Conservation (phyloP, 2,113 vertebrate genomes). For the Acinonyx jubatus region DNA sequence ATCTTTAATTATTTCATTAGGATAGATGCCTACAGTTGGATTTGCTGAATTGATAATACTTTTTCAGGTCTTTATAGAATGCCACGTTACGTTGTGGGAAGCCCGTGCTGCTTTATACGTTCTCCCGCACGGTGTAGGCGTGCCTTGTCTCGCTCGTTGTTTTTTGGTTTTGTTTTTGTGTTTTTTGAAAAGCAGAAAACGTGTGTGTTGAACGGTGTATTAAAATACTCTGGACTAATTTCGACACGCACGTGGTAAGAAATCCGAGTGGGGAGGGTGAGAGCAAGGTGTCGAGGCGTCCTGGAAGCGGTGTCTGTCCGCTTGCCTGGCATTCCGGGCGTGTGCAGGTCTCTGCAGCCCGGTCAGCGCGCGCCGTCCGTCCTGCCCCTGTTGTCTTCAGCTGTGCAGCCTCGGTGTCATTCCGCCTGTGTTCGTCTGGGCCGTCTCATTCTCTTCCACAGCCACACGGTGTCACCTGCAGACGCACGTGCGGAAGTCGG, state of each 20-base stretch:
- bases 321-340: rapidly evolving
- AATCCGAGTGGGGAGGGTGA: neutral
- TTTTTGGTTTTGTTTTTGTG: neutral
- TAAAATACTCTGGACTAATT: no score
- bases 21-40: neutral
- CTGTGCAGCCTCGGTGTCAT: rapidly evolving
- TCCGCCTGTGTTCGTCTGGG: neutral
- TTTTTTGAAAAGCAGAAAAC: neutral
- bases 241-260: rapidly evolving
- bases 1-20: neutral
- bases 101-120: neutral
- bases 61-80: neutral
- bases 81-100: neutral
- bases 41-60: neutral
- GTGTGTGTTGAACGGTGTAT: no score
- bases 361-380: rapidly evolving
- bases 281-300: rapidly evolving
- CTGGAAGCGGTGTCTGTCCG: neutral
- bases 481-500: rapidly evolving
- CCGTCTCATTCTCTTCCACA: rapidly evolving
- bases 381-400: neutral
- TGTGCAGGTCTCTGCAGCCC: rapidly evolving
- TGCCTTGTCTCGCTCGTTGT: neutral
- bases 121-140: neutral
- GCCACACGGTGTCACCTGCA: rapidly evolving